Percentiles rank a stretch among this genome's conserved stretches.
phyloP scores from a whole-genome alignment of 2,888 invertebrate genomes.

The Bruchidius siliquastri region DNA sequence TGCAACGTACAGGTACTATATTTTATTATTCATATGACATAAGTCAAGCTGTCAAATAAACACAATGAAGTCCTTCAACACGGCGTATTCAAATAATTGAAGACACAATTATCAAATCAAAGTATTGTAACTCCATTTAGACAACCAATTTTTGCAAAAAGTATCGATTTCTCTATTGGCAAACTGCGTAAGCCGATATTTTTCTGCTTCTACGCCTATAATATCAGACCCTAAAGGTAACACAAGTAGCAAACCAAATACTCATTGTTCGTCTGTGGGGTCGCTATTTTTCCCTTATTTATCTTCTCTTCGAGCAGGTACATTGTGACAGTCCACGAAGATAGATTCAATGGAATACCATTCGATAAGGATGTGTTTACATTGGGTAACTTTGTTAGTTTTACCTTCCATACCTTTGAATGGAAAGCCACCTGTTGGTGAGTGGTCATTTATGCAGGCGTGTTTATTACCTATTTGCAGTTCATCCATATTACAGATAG shows the following conservation, averaged over 20 bases:
- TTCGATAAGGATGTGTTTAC: background rate
- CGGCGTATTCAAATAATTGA: background rate
- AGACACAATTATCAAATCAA: background rate
- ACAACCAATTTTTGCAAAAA: background rate
- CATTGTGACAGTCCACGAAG: background rate
- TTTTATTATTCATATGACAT: too few relatives aligned
- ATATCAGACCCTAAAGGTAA: background rate
- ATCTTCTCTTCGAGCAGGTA: background rate
- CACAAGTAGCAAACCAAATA: conserved; percentile 2
- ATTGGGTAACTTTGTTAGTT: background rate
- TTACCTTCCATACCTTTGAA: background rate
- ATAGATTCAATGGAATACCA: background rate
- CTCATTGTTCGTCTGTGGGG: background rate
- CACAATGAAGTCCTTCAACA: too few relatives aligned
- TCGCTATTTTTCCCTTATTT: background rate
- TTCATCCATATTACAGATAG: too few relatives aligned
- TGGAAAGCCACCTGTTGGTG: background rate
- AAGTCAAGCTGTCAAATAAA: too few relatives aligned
- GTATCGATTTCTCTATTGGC: background rate
- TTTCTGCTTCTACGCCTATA: background rate
- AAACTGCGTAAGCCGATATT: background rate
- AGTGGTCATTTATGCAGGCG: background rate
- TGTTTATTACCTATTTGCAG: too few relatives aligned
- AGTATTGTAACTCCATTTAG: background rate
- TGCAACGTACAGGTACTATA: too few relatives aligned